Evolutionary conservation across 2,888 invertebrate genomes (phyloP), one percentile per base, ranked within the genome.

Genomic region (Latrodectus hesperus): DNA sequence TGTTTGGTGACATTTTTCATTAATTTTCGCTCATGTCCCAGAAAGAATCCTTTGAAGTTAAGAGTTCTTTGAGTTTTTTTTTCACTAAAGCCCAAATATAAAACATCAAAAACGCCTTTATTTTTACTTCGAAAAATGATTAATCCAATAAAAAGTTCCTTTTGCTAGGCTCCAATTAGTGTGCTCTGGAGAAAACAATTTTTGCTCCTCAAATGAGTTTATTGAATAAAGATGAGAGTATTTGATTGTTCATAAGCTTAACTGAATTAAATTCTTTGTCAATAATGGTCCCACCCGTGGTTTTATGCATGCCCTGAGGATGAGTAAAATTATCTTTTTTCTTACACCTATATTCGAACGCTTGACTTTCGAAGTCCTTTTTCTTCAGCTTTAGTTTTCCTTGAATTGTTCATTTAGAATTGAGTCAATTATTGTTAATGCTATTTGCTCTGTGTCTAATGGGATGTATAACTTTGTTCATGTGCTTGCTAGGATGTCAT

Each of bases 181-280:
- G 64, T 60, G n/a, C 84, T 73, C 84, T 9, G 17, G 51, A 72
- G 55, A 71, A 72, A 73, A 53, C 17, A 70, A 84, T 78, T 84
- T 84, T 84, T 84, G 38, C 64, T 78, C 71, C 67, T 67, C 70
- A 65, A 84, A 84, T 84, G 84, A 84, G 84, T 78, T 84, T 84
- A 84, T 84, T 84, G 76, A 84, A 84, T 84, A 84, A 84, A 84
- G 77, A 84, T 84, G 84, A 78, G 78, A 72, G 77, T 71, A 78
- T 84, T 84, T 84, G 77, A 84, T 84, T 84, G 84, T 84, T 84
- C 84, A 84, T 84, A 84, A 84, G 77, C 83, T 51, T 84, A 84
- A 84, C 84, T 52, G 73, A 77, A 84, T 84, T 84, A 84, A 72
- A 77, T 51, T 53, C 84, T 84, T 84, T 84, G 78, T 84, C 84